These are phyloP conservation scores for Gibbula magus DNA, from an alignment of 2,888 invertebrate genomes.

Conservation along the genomic window DNA sequence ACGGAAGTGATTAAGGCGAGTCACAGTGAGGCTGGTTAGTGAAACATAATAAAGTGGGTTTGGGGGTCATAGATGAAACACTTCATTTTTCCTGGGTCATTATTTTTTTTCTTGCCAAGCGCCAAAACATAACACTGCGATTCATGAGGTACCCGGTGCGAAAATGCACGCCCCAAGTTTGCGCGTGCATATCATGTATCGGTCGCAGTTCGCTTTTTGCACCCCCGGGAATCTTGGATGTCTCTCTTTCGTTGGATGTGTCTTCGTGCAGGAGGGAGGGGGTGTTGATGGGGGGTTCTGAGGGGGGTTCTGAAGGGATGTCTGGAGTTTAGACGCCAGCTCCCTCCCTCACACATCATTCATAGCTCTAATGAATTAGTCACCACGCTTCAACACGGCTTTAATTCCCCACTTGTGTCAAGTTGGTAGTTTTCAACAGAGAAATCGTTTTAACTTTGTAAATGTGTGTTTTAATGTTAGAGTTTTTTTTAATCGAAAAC, in stretches of 20 bases:
- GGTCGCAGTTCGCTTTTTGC: background rate
- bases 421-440: too few relatives aligned
- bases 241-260: background rate
- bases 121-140: slow-evolving; percentile 1
- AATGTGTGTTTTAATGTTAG: too few relatives aligned
- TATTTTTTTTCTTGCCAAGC: background rate
- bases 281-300: background rate
- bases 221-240: background rate
- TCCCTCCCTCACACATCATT: background rate
- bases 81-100: slow-evolving; percentile 4
- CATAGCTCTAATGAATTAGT: background rate
- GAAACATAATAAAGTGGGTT: slow-evolving; percentile 2
- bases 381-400: background rate
- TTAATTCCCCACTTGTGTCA: too few relatives aligned
- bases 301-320: background rate
- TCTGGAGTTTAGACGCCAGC: slow-evolving; percentile 1
- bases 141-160: background rate
- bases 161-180: slow-evolving; percentile 25
- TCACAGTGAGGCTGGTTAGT: background rate
- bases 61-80: background rate
- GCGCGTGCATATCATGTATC: slow-evolving; percentile 15
- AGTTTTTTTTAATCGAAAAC: too few relatives aligned
- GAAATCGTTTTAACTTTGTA: too few relatives aligned
- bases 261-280: background rate
- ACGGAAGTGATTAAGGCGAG: background rate